Evolutionary conservation across 2,113 vertebrate species (phyloP).

Genomic region (Scomber japonicus): DNA sequence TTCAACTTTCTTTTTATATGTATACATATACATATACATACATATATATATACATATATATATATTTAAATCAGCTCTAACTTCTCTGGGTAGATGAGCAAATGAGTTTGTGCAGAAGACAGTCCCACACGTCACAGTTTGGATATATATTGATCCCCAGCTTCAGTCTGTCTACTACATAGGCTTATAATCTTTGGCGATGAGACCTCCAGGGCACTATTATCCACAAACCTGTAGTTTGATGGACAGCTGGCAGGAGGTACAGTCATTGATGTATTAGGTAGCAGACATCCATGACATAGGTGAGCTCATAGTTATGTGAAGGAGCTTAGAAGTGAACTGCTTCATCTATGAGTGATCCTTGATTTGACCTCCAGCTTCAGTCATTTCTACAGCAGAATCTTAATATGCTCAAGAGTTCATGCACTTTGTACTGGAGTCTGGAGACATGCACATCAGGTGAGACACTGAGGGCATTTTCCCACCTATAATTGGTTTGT

Average conservation of each 20-base stretch:
- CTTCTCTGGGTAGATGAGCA: neutral
- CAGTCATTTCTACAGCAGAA: neutral
- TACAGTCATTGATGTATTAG: neutral
- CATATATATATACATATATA: no score
- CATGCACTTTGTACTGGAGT: neutral
- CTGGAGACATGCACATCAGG: neutral
- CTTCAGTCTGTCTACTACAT: constrained; percentile 22
- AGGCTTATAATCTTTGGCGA: constrained; percentile 14
- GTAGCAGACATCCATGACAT: neutral
- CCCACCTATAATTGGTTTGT: no score
- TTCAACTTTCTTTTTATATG: neutral
- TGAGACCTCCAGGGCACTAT: constrained; percentile 7
- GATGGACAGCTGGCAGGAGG: constrained; percentile 19
- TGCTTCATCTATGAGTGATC: neutral
- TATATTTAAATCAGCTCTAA: constrained; percentile 8
- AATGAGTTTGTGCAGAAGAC: constrained; percentile 25
- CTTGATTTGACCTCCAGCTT: constrained; percentile 12
- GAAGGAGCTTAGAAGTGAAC: neutral
- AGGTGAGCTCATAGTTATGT: neutral
- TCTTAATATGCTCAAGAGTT: neutral
- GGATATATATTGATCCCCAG: constrained; percentile 9
- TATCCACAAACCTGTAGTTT: constrained; percentile 8
- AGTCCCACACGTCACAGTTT: neutral
- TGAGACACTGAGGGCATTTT: no score
- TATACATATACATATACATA: no score